Evolutionary conservation across 2,888 invertebrate genomes (phyloP), one percentile per base, ranked within the genome.

Genomic region (Drosophila greeni): DNA sequence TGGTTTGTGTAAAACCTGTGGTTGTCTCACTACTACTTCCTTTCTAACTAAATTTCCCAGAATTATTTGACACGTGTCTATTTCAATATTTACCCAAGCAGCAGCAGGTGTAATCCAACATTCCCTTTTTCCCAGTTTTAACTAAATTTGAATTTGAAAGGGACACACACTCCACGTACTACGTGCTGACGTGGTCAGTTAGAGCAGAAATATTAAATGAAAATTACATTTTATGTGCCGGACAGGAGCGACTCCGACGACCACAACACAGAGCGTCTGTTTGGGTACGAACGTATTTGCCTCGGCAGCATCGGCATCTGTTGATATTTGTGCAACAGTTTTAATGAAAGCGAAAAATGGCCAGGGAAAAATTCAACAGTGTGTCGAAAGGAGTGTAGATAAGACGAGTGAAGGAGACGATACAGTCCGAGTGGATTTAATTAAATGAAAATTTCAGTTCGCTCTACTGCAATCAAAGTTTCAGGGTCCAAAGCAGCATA

Each of bases 381-480:
- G 36, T 26, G 34, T 33, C 26, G 29, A 56, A 40, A 14, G 39
- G 40, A 40, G 26, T 26, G 40, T 18, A 18, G 40, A 52, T n/a
- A 8, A 29, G 33, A 14, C 24, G 42, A 4, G 20, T 6, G 53
- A 16, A 14, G 6, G 8, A 14, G 18, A 18, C 26, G 16, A 16
- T 12, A 12, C 18, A 18, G 26, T 53, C 33, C 48, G 43, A 65
- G 62, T 49, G 47, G 57, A 64, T 83, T 79, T 61, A 78, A 75
- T 83, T 78, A 74, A 83, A 74, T 74, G 43, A 66, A 70, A 66
- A 70, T 74, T 69, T 54, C 58, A 68, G 59, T 31, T 31, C 14
- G 29, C 14, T 31, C 18, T 43, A 12, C 12, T 18, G 29, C 29
- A 29, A 58, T 66, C 37, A 36, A 49, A 59, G 56, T 37, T 43